Evolutionary conservation across 2,888 invertebrate genomes (phyloP).

Genomic region (Tachina lurida): DNA sequence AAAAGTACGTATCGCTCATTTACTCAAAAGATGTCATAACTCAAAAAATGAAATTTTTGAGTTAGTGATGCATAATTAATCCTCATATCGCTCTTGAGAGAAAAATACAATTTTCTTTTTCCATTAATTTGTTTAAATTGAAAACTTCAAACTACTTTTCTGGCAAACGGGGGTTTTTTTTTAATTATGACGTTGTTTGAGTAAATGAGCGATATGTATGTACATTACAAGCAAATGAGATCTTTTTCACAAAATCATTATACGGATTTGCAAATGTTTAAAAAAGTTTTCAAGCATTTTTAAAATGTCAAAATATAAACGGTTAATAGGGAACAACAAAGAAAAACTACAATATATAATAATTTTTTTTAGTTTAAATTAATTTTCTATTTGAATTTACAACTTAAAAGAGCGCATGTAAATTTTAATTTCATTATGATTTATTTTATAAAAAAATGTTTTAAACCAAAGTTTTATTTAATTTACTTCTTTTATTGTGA

Average conservation of each 20-base stretch:
- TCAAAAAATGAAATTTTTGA: too few relatives aligned
- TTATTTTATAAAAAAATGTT: conserved; percentile 37
- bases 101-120: too few relatives aligned
- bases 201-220: too few relatives aligned
- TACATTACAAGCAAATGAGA: not conserved
- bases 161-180: too few relatives aligned
- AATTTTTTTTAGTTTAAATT: conserved; percentile 21
- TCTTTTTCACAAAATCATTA: conserved; percentile 20
- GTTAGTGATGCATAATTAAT: too few relatives aligned
- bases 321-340: conserved; percentile 67
- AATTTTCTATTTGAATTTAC: conserved; percentile 5
- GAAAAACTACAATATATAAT: conserved; percentile 1
- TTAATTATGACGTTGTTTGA: too few relatives aligned
- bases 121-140: too few relatives aligned
- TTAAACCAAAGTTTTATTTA: conserved; percentile 64
- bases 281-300: conserved; percentile 26
- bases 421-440: conserved; percentile 27
- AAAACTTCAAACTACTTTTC: too few relatives aligned
- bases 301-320: conserved; percentile 23
- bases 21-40: too few relatives aligned
- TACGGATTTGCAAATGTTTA: conserved; percentile 57
- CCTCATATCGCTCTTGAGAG: too few relatives aligned
- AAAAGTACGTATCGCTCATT: not conserved
- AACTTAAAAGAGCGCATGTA: conserved; percentile 40
- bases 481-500: conserved; percentile 27